phyloP scores from a whole-genome alignment of 92 coral and sea anemone genomes.

The Ricordea florida region DNA sequence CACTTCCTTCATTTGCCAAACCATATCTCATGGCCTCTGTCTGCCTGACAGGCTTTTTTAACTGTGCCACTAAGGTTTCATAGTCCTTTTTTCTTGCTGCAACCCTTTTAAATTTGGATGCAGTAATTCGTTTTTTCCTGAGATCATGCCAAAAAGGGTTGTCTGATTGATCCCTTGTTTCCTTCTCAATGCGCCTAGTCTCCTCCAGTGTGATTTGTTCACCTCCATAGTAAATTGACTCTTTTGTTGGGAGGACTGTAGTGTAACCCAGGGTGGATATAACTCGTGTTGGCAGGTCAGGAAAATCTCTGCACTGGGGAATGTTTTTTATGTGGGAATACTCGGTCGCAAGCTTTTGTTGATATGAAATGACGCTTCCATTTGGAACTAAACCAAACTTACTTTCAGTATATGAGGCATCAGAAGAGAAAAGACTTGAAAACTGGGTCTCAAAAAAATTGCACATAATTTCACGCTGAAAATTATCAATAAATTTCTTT shows the following conservation, averaged over 20 bases:
- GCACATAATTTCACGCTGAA: not conserved
- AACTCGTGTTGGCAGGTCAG: conserved; percentile 25
- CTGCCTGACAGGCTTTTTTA: conserved; percentile 8
- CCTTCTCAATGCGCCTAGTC: not conserved
- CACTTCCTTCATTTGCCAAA: conserved; percentile 19
- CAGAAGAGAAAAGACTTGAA: not conserved
- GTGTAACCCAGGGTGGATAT: conserved; percentile 12
- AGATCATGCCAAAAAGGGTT: conserved; percentile 39
- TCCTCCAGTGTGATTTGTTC: conserved; percentile 1
- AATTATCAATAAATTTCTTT: not conserved
- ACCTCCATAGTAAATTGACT: conserved; percentile 8
- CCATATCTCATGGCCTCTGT: conserved; percentile 40
- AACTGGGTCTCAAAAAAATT: conserved; percentile 35
- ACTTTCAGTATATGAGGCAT: not conserved
- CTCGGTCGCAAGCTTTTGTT: not conserved
- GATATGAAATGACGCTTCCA: conserved; percentile 48
- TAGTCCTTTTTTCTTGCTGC: conserved; percentile 16
- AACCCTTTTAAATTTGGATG: conserved; percentile 53
- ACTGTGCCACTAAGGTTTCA: conserved; percentile 16
- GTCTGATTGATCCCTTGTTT: conserved; percentile 50
- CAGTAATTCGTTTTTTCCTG: conserved; percentile 33
- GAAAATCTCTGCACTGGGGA: conserved; percentile 14
- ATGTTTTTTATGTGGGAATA: conserved; percentile 2
- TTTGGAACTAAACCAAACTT: conserved; percentile 34
- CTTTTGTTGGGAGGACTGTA: conserved; percentile 3